Conservation (phyloP, 2,797 vertebrate genomes). For the Australoheros facetus region DNA sequence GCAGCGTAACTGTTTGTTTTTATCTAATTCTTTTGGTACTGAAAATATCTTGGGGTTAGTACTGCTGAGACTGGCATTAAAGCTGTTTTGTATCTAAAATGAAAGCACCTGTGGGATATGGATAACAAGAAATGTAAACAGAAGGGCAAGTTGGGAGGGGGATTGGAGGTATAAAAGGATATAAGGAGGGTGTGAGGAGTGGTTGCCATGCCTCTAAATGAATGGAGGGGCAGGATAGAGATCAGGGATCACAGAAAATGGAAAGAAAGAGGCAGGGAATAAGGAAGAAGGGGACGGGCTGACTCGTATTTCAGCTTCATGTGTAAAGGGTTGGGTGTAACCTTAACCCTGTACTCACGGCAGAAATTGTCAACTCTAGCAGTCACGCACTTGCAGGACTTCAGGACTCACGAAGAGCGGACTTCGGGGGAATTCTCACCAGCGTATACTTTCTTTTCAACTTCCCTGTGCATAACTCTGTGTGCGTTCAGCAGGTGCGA, state of each 20-base stretch:
- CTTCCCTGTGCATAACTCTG: not conserved
- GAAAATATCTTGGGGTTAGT: not conserved
- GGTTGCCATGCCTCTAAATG: slow-evolving; percentile 72
- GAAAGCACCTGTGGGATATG: slow-evolving; percentile 41
- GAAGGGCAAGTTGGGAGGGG: not conserved
- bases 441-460: not conserved
- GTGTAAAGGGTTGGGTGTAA: slow-evolving; percentile 78
- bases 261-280: slow-evolving; percentile 50
- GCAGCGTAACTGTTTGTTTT: too few relatives aligned
- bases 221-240: slow-evolving; percentile 62
- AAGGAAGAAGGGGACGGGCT: slow-evolving; percentile 67
- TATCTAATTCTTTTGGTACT: too few relatives aligned
- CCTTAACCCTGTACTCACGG: slow-evolving; percentile 72
- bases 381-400: slow-evolving; percentile 29
- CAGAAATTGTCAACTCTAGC: slow-evolving; percentile 42
- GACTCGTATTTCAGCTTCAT: slow-evolving; percentile 85
- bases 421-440: slow-evolving; percentile 31
- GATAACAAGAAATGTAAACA: slow-evolving; percentile 68
- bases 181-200: slow-evolving; percentile 72
- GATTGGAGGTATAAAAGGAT: slow-evolving; percentile 24
- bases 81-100: not conserved
- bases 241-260: slow-evolving; percentile 53
- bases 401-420: slow-evolving; percentile 23
- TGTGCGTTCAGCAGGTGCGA: slow-evolving; percentile 48
- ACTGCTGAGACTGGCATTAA: not conserved